A percentile compares a stretch with the other conserved stretches of the same genome.
Conservation (phyloP, 2,888 invertebrate genomes). For the Rhagonycha lutea region DNA sequence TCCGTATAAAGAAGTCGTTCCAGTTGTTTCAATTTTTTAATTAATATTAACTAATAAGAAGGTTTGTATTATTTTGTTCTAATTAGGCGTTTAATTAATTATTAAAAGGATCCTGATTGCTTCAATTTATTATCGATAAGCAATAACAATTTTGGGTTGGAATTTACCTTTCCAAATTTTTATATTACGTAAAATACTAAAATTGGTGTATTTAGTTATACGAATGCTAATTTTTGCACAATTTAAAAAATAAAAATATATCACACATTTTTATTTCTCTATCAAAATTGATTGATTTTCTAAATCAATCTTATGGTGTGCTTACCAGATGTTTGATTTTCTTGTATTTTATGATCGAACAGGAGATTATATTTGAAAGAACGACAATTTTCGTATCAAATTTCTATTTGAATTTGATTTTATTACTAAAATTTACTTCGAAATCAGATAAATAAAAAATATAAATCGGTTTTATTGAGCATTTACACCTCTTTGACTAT, state of each 20-base stretch:
- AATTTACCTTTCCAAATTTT: background rate
- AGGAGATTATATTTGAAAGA: background rate
- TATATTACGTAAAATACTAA: background rate
- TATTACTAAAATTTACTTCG: background rate
- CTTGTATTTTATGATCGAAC: background rate
- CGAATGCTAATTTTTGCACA: background rate
- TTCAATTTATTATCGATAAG: background rate
- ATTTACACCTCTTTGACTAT: background rate
- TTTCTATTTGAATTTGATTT: background rate
- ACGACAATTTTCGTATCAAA: background rate
- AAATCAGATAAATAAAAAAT: background rate
- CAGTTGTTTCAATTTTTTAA: conserved; percentile 20
- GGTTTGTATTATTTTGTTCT: background rate
- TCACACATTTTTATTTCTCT: background rate
- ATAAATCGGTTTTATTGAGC: background rate
- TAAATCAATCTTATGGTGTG: background rate
- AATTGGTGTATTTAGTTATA: background rate
- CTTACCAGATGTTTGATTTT: background rate
- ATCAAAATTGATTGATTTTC: background rate
- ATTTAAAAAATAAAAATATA: background rate
- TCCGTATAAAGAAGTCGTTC: conserved; percentile 11
- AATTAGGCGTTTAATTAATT: background rate
- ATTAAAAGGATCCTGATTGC: no score
- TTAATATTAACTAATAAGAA: conserved; percentile 6
- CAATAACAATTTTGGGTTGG: background rate